phyloP scores from a whole-genome alignment of 2,888 invertebrate genomes.

The Aphodius granarius region DNA sequence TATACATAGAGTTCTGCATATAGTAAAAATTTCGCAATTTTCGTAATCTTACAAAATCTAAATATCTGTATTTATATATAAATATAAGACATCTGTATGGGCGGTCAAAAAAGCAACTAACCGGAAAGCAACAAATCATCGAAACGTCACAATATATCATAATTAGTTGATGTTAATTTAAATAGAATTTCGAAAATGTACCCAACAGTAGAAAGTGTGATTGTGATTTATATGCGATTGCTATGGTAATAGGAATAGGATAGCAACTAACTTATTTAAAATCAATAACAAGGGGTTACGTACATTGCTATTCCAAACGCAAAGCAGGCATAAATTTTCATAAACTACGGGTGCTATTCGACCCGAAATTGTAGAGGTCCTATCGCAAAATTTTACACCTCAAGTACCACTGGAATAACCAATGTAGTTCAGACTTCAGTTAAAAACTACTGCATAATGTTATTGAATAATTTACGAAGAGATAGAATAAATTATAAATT shows the following conservation, averaged over 20 bases:
- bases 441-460: not conserved
- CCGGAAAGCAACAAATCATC: not conserved
- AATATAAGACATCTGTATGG: not conserved
- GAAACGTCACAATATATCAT: not conserved
- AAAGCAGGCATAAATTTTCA: not conserved
- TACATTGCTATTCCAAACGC: not conserved
- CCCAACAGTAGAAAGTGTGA: not conserved
- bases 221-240: not conserved
- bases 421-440: not conserved
- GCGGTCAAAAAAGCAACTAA: not conserved
- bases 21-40: no score
- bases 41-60: no score
- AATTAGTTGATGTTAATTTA: not conserved
- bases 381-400: not conserved
- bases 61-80: no score
- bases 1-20: no score
- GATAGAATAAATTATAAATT: not conserved
- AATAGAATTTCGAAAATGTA: not conserved
- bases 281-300: not conserved
- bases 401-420: not conserved
- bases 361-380: not conserved
- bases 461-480: not conserved
- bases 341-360: not conserved
- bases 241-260: no score
- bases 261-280: not conserved